Base-by-base conservation (phyloP, 2,797 vertebrate genomes). In the Botia kubotai region DNA sequence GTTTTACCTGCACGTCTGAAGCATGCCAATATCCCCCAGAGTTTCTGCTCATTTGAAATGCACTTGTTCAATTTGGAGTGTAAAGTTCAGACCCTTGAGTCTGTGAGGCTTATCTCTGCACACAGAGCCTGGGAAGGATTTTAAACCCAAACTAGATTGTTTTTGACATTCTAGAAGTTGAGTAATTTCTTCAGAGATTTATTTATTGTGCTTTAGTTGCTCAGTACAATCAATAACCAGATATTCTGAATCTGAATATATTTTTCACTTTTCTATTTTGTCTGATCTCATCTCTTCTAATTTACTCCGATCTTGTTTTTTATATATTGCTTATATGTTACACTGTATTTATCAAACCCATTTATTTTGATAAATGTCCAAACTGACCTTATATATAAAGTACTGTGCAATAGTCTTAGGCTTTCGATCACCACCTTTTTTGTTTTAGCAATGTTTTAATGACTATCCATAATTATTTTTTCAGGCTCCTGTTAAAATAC, bases 11-110 rank as follows among this genome's bases (percentile, higher is more conserved):
- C 7, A 0, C 0, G 16, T 68, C 52, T 77, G 53, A 60, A 58
- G 16, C 21, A 0, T 23, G 43, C 6, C 17, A 10, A 58, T 77
- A 69, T 77, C 65, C 72, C 66, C 36, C 16, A 33, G 53, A 68
- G 75, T 29, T 69, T 23, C 52, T 19, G 63, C 75, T 68, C 33
- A 68, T 57, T 69, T 58, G 5, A 58, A 69, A 69, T 69, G 53
- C 21, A 13, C 65, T 29, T 77, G 65, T 57, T 77, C 66, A 58
- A 60, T 69, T 69, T 69, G n/a, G 16, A 69, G 53, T 29, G 36
- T 69, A 57, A 43, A 69, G 58, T 19, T 48, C 52, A 58, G 21
- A 29, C 36, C 66, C 75, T 60, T 12, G 66, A 58, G 39, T 77
- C 23, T 33, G 13, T 53, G 73, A 53, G 75, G 66, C 29, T 69